Conservation (phyloP, 2,113 vertebrate species). For the Tympanuchus pallidicinctus region DNA sequence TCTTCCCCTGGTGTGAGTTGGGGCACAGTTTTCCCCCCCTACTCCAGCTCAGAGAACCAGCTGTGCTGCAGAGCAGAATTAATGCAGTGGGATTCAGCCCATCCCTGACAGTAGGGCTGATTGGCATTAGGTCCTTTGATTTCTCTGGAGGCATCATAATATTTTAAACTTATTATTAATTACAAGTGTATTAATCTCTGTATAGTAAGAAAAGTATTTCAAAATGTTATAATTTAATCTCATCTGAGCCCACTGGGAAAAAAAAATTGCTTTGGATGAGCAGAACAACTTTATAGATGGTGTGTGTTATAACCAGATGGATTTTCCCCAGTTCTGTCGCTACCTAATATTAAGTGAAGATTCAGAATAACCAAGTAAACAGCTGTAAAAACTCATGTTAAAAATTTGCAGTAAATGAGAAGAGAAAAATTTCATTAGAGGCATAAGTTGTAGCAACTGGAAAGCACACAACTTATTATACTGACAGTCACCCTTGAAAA, state of each 20-base stretch:
- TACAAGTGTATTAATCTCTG: slow-evolving; percentile 51
- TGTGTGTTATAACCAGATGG: slow-evolving; percentile 38
- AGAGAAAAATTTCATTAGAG: slow-evolving; percentile 56
- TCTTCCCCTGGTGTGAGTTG: neutral
- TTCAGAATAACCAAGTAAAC: slow-evolving; percentile 63
- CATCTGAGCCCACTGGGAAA: fast-evolving
- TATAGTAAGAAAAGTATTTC: slow-evolving; percentile 50
- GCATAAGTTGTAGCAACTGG: slow-evolving; percentile 50
- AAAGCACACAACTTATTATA: slow-evolving; percentile 13
- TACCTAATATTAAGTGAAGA: slow-evolving; percentile 30
- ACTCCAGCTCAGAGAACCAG: neutral
- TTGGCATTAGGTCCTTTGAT: slow-evolving; percentile 45
- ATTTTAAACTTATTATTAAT: slow-evolving; percentile 61
- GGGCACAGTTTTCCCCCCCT: neutral
- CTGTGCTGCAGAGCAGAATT: slow-evolving; percentile 1
- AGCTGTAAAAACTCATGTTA: slow-evolving; percentile 60
- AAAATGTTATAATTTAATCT: slow-evolving; percentile 53
- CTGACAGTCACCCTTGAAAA: neutral
- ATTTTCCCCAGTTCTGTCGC: slow-evolving; percentile 48
- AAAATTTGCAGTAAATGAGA: slow-evolving; percentile 60
- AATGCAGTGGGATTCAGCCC: neutral
- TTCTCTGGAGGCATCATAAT: slow-evolving; percentile 40
- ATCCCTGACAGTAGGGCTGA: neutral
- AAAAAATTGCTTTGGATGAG: slow-evolving; percentile 28
- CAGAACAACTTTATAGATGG: slow-evolving; percentile 49